Evolutionary conservation across 2,888 invertebrate genomes (phyloP).

Genomic region (Eurytoma adleriae): DNA sequence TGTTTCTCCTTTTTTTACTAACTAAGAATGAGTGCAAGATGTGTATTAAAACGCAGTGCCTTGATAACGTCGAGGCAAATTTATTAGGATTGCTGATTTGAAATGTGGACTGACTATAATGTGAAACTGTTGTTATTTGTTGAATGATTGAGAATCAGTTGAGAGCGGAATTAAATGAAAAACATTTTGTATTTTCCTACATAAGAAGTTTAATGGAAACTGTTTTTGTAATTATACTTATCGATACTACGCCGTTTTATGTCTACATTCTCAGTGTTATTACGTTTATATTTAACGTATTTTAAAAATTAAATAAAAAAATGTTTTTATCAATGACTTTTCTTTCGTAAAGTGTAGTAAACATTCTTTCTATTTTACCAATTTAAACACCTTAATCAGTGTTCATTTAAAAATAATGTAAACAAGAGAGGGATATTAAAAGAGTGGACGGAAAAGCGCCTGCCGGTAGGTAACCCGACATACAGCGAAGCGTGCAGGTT

Average conservation of each 20-base stretch:
- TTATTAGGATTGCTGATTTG: slow-evolving; percentile 29
- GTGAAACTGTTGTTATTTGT: slow-evolving; percentile 47
- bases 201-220: slow-evolving; percentile 13
- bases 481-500: background rate
- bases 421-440: too few species aligned
- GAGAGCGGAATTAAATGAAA: slow-evolving; percentile 6
- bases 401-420: too few species aligned
- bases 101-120: slow-evolving; percentile 22
- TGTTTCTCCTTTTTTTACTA: slow-evolving; percentile 1
- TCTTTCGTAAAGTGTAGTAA: slow-evolving; percentile 3
- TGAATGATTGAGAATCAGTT: slow-evolving; percentile 35
- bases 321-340: slow-evolving; percentile 38
- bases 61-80: background rate
- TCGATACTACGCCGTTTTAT: slow-evolving; percentile 31
- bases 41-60: background rate
- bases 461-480: background rate
- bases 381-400: too few species aligned
- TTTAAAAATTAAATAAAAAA: slow-evolving; percentile 51
- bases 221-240: slow-evolving; percentile 42
- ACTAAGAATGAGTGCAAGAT: slow-evolving; percentile 10
- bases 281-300: slow-evolving; percentile 42
- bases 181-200: slow-evolving; percentile 43
- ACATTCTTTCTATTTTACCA: too few species aligned
- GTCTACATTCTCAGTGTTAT: slow-evolving; percentile 40
- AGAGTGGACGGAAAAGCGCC: background rate